Conservation (phyloP, 2,888 invertebrate species). For the Pteria penguin region DNA sequence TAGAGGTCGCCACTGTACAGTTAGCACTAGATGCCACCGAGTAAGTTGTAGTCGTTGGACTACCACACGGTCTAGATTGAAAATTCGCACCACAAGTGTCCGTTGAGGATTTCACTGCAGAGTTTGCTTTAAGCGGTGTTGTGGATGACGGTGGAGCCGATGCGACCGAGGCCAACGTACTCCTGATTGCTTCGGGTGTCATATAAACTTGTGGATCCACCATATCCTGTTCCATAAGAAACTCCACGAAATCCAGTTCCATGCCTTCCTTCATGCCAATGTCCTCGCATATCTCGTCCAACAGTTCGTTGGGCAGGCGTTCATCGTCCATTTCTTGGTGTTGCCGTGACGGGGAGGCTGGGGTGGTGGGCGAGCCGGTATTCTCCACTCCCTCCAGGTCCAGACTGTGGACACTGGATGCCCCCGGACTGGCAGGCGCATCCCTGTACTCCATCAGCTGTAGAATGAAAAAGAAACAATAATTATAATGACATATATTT, state of each 20-base stretch:
- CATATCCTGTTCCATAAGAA: conserved; percentile 73
- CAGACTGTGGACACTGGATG: conserved; percentile 67
- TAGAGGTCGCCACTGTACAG: conserved; percentile 67
- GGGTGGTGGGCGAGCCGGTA: conserved; percentile 69
- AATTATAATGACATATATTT: too few relatives aligned
- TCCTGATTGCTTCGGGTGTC: conserved; percentile 67
- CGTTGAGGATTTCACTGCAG: conserved; percentile 48
- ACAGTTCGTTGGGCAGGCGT: conserved; percentile 74
- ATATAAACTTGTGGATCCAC: conserved; percentile 70
- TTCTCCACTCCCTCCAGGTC: conserved; percentile 67
- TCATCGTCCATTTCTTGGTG: conserved; percentile 69
- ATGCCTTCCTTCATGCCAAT: conserved; percentile 79
- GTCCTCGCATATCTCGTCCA: conserved; percentile 79
- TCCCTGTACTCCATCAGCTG: conserved; percentile 77
- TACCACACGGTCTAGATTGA: conserved; percentile 56
- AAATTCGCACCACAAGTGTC: conserved; percentile 45
- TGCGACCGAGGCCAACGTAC: conserved; percentile 37
- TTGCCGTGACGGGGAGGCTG: conserved; percentile 63
- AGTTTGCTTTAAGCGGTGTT: neutral
- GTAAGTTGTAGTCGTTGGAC: conserved; percentile 60
- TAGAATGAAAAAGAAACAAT: too few relatives aligned
- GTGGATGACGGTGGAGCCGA: conserved; percentile 20
- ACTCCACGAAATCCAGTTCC: conserved; percentile 79
- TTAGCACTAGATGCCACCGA: conserved; percentile 63
- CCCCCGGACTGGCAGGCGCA: conserved; percentile 69